Base-by-base conservation (phyloP, 2,888 invertebrate genomes). In the Diadegma fenestrale region DNA sequence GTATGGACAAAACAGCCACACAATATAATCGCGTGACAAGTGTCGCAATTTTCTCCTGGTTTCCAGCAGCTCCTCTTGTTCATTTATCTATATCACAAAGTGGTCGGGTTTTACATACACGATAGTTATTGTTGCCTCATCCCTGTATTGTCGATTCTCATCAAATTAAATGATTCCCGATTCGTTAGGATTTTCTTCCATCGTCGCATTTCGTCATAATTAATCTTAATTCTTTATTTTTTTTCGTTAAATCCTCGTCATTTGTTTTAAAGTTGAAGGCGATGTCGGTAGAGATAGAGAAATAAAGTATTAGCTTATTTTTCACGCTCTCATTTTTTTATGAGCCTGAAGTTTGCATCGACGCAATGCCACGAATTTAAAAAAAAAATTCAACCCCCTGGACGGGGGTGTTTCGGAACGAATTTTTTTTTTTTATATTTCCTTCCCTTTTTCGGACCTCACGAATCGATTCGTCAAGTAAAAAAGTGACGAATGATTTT, bases 101-200 rank as follows among this genome's bases (percentile, higher is more conserved):
- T 89, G 84, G 82, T 86, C 87, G 87, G 88, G 86, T 88, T 84
- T 89, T 91, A 91, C 91, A 89, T 92, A 91, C 91, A 90, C 89
- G 90, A 92, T 89, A 91, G 89, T 92, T 94, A 93, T 94, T 94
- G 94, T 94, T 93, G 93, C 91, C 92, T 93, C 92, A 92, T 94
- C 93, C 94, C 93, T 93, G 94, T 94, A 94, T 94, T 94, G 94
- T 94, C 94, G 92, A 92, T 93, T 93, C 90, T 91, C 88, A 88
- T 88, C 85, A 87, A 88, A 87, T 85, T 86, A 61, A 76, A 79
- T 88, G 68, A 75, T 90, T 88, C 89, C 88, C 87, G 88, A 86
- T 87, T 83, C 78, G 14, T 82, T 77, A 80, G 54, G 88, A 86
- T 86, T 88, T 88, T 87, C n/a, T 87, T 1, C 37, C 37, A 37